Conservation (phyloP, 2,888 invertebrate genomes). For the Blera fallax region DNA sequence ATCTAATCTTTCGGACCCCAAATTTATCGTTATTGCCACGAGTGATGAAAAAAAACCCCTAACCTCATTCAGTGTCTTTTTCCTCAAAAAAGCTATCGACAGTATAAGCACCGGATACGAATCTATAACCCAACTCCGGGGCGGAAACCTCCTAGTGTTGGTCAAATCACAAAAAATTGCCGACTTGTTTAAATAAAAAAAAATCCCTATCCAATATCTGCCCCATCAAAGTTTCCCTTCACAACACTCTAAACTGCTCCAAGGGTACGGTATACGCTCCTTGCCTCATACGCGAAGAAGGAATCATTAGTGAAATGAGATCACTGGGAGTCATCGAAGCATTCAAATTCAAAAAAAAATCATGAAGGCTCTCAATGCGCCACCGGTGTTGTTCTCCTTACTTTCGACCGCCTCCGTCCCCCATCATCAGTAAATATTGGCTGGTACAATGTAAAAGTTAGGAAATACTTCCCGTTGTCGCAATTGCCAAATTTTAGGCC, state of each 20-base stretch:
- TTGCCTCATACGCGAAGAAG: background rate
- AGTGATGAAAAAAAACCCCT: background rate
- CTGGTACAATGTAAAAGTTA: no score
- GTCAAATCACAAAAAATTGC: background rate
- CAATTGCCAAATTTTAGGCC: background rate
- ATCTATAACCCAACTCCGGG: background rate
- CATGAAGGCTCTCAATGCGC: background rate
- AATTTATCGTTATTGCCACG: no score
- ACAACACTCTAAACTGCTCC: background rate
- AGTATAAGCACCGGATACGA: background rate
- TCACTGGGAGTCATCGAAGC: background rate
- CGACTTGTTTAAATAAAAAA: background rate
- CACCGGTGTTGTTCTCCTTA: background rate
- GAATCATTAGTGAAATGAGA: background rate
- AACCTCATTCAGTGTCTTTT: background rate
- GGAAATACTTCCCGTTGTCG: background rate
- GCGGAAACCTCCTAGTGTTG: background rate
- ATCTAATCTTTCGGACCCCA: no score
- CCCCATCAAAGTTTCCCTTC: background rate
- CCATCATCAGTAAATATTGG: background rate
- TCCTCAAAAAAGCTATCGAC: background rate
- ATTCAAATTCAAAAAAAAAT: background rate
- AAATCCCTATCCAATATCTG: background rate
- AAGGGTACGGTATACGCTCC: no score
- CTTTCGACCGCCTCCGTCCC: background rate